These are phyloP conservation scores for Himalopsyche kuldschensis DNA, from an alignment of 2,888 invertebrate species.

Conservation along the genomic window DNA sequence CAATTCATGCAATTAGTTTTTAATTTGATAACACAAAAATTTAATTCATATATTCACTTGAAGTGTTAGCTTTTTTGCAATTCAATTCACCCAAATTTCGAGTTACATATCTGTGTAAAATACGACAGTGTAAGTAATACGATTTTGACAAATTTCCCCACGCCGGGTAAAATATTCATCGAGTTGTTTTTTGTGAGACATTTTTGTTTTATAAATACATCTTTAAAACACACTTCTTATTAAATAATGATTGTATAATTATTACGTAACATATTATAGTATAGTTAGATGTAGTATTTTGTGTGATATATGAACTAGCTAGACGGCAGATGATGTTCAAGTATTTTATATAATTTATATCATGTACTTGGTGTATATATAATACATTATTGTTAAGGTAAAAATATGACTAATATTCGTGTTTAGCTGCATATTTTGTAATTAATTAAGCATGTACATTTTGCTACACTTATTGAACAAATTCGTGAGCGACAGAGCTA, in stretches of 20 bases:
- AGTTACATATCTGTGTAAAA: too few species aligned
- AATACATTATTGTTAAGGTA: neutral
- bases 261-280: neutral
- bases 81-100: too few species aligned
- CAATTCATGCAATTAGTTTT: too few species aligned
- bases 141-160: neutral
- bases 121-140: too few species aligned
- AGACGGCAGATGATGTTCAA: neutral
- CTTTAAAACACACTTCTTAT: neutral
- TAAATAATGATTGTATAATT: neutral
- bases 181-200: neutral
- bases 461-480: neutral
- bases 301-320: constrained; percentile 8
- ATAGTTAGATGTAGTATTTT: neutral
- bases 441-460: neutral
- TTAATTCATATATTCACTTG: too few species aligned
- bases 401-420: constrained; percentile 15
- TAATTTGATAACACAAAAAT: too few species aligned
- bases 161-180: neutral
- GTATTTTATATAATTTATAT: neutral
- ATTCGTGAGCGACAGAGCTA: neutral
- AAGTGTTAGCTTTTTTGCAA: too few species aligned
- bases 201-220: neutral
- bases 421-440: constrained; percentile 6
- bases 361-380: constrained; percentile 6